Percentiles rank a stretch among this genome's conserved stretches.
Conservation (phyloP, 2,888 invertebrate genomes). For the Pseudanteris insignis region DNA sequence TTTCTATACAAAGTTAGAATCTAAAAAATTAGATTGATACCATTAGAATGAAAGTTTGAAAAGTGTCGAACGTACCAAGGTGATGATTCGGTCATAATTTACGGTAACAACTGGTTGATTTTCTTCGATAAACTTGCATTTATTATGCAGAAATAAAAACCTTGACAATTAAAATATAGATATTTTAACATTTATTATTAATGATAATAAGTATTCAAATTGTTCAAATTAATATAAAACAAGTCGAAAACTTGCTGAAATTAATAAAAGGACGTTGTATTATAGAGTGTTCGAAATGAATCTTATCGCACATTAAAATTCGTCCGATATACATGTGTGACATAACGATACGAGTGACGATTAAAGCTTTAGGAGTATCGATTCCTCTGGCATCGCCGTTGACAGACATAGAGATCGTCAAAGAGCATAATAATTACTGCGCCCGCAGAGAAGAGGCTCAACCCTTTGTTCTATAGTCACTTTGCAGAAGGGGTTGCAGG, state of each 20-base stretch:
- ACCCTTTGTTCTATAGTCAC: constrained; percentile 66
- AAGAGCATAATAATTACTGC: constrained; percentile 66
- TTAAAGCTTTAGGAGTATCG: constrained; percentile 64
- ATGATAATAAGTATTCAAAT: too few species aligned
- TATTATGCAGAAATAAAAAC: background rate
- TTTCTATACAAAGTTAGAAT: too few species aligned
- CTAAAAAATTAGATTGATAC: too few species aligned
- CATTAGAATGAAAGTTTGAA: too few species aligned
- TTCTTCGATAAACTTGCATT: too few species aligned
- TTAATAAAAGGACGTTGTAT: background rate
- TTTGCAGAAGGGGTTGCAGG: constrained; percentile 58
- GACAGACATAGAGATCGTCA: constrained; percentile 64
- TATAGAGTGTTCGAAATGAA: constrained; percentile 8
- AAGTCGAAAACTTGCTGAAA: background rate
- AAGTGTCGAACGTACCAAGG: too few species aligned
- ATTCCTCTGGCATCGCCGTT: constrained; percentile 58
- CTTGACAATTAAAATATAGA: background rate
- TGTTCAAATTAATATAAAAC: background rate
- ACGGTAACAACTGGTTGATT: too few species aligned
- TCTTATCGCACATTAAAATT: constrained; percentile 39
- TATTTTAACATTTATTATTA: too few species aligned
- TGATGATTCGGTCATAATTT: too few species aligned
- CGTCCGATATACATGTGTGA: constrained; percentile 42
- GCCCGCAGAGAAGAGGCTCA: constrained; percentile 64
- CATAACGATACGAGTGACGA: constrained; percentile 49